Base-by-base conservation (phyloP, 2,797 vertebrate genomes). In the Limnodromus scolopaceus region DNA sequence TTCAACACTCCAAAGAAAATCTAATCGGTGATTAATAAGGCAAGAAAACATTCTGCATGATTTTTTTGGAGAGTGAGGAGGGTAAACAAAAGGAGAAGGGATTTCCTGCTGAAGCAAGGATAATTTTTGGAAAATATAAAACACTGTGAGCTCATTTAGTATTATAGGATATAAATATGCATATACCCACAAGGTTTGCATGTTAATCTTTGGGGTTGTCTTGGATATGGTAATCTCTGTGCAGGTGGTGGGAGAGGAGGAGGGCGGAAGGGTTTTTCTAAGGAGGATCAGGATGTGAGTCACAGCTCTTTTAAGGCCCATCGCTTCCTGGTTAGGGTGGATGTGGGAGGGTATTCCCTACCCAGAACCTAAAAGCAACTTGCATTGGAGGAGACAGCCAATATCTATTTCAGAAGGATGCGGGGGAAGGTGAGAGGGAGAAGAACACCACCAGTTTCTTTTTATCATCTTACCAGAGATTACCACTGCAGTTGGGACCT, bases 301-400 rank as follows among this genome's bases (percentile, higher is more conserved):
- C 96, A 97, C 43, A 74, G 65, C 89, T 93, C 48, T 55, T 96
- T 77, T 92, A 64, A 85, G 43, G 72, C 76, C 61, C 79, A 39
- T 93, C 23, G 1, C 48, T 95, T 94, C 72, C 90, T 91, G 15
- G 20, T 17, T 87, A 23, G 65, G 64, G 65, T 86, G 87, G 82
- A 45, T 57, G 92, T 95, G 65, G 95, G 92, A 86, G 87, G 85
- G 92, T 95, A 91, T 93, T 96, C 93, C 94, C 83, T 92, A 46
- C 69, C 38, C 57, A 84, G 94, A 95, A 81, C 38, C 87, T 93
- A 61, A 68, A 77, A 74, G 48, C 38, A 34, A n/a, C 32, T 77
- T 76, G 36, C 72, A 14, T 82, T 80, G 78, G 60, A 91, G 76
- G 82, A 92, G 84, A 71, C 51, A 94, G 32, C 64, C 71, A 77